A percentile compares a stretch with the other conserved stretches of the same genome.
Conservation (phyloP, 2,113 vertebrate species). For the Setophaga petechia region DNA sequence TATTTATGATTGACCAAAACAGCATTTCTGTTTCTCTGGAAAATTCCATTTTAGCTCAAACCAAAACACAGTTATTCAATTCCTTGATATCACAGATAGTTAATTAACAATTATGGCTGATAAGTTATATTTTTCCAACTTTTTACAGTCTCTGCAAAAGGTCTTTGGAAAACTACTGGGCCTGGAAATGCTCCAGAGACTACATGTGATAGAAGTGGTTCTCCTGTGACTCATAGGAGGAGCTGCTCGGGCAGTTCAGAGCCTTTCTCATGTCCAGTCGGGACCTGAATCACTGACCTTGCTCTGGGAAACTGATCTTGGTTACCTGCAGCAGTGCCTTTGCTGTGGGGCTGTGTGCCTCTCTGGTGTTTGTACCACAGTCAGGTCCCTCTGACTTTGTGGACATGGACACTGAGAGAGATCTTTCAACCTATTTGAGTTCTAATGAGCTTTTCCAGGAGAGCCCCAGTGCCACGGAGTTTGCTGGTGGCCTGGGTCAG, state of each 20-base stretch:
- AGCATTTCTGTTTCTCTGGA: neutral
- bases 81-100: neutral
- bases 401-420: neutral
- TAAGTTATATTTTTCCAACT: neutral
- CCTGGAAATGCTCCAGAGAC: neutral
- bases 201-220: neutral
- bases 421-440: neutral
- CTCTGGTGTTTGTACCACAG: neutral
- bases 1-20: neutral
- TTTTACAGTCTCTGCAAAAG: neutral
- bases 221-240: neutral
- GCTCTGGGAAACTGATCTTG: neutral
- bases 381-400: neutral
- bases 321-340: neutral
- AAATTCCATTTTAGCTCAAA: neutral
- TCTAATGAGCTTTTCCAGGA: neutral
- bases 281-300: neutral
- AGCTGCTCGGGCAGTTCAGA: neutral
- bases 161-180: neutral
- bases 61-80: neutral
- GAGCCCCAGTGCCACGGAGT: accelerated
- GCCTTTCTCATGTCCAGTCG: neutral
- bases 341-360: neutral
- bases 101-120: neutral
- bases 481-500: neutral